Percentiles rank a stretch among this genome's conserved stretches.
Evolutionary conservation across 2,797 vertebrate genomes (phyloP).

Genomic region (Coendou prehensilis): DNA sequence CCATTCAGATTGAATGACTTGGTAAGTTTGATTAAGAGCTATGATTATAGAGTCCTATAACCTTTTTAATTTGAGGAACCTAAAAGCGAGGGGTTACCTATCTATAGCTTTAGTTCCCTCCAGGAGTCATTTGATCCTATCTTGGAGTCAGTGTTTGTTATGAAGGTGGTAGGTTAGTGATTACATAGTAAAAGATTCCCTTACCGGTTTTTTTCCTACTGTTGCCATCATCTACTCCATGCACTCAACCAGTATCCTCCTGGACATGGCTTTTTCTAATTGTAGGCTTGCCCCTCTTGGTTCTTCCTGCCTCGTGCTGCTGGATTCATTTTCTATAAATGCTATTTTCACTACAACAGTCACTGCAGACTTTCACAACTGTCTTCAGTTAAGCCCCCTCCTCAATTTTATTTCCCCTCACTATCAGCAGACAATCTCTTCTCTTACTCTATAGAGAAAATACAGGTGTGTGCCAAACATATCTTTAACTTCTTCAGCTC

Average conservation of each 20-base stretch:
- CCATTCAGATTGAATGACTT: constrained; percentile 10
- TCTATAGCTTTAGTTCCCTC: constrained; percentile 2
- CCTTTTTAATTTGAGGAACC: constrained; percentile 1
- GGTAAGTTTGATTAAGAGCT: not conserved
- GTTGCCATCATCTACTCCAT: not conserved
- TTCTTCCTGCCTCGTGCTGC: constrained; percentile 18
- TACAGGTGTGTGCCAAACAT: not conserved
- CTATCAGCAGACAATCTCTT: not conserved
- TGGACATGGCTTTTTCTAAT: not conserved
- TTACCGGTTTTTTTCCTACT: not conserved
- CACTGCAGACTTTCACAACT: not conserved
- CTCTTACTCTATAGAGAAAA: constrained; percentile 49
- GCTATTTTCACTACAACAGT: not conserved
- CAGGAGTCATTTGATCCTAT: constrained; percentile 12
- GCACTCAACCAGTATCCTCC: not conserved
- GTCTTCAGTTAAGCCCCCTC: not conserved
- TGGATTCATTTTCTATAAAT: constrained; percentile 48
- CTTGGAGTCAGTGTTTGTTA: not conserved
- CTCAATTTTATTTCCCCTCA: not conserved
- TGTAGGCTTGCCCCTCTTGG: not conserved
- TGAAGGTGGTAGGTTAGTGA: not conserved
- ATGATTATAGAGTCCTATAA: not conserved
- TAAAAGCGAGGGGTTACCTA: not conserved
- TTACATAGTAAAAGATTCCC: constrained; percentile 1
- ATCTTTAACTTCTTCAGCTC: not conserved